A percentile compares a stretch with the other conserved stretches of the same genome.
phyloP scores from a whole-genome alignment of 2,113 vertebrate genomes.

The Notechis scutatus region DNA sequence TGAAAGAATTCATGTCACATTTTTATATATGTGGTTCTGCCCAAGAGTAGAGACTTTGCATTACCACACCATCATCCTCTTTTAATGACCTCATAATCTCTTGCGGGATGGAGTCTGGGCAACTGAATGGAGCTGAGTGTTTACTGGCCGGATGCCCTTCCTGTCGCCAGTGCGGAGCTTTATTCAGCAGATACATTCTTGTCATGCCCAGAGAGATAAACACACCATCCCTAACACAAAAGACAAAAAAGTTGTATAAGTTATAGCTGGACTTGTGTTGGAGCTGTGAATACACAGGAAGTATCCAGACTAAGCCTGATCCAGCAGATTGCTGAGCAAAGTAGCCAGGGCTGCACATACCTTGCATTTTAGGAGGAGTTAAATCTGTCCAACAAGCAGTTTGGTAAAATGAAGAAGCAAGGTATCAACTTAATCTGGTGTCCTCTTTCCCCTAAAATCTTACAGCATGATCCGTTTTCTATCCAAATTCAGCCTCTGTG shows the following conservation, averaged over 20 bases:
- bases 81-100: no score
- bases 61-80: background rate
- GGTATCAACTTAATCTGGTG: background rate
- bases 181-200: no score
- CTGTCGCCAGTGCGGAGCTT: no score
- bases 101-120: no score
- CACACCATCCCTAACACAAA: background rate
- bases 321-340: background rate
- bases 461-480: background rate
- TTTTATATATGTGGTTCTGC: background rate
- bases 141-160: no score
- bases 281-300: background rate
- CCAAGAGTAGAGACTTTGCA: background rate
- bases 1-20: background rate
- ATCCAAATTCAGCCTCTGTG: background rate
- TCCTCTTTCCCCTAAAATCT: background rate
- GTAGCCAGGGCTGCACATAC: no score
- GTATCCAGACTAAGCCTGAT: background rate
- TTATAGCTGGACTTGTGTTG: background rate
- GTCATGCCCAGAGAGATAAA: no score
- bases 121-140: no score
- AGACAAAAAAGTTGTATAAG: background rate
- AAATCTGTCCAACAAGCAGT: background rate
- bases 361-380: background rate
- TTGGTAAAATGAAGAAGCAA: background rate